These are phyloP conservation scores for Eumerus sabulonum DNA, from an alignment of 2,888 invertebrate species.

Conservation along the genomic window DNA sequence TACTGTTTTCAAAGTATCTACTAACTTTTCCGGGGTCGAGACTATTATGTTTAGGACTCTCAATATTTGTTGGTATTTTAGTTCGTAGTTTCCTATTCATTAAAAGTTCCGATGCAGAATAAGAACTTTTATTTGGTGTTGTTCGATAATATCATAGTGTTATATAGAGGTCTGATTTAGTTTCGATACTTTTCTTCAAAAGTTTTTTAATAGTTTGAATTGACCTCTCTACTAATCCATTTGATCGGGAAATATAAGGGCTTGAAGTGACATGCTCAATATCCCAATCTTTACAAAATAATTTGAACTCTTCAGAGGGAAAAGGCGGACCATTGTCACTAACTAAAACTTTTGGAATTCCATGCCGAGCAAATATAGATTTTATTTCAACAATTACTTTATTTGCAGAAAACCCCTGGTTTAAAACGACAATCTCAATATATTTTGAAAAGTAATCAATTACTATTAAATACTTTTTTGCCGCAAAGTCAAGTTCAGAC, in stretches of 20 bases:
- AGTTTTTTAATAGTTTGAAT: conserved; percentile 49
- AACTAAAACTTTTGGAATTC: conserved; percentile 35
- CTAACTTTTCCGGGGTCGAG: too few species aligned
- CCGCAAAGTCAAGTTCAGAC: neutral
- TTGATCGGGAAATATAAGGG: conserved; percentile 57
- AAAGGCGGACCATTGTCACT: conserved; percentile 52
- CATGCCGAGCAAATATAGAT: conserved; percentile 23
- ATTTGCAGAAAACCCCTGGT: conserved; percentile 3
- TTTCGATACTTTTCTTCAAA: conserved; percentile 23
- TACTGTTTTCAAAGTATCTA: conserved; percentile 5
- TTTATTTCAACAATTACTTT: neutral
- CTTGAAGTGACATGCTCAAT: conserved; percentile 54
- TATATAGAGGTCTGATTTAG: conserved; percentile 19
- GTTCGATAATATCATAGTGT: conserved; percentile 25
- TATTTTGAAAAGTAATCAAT: conserved; percentile 33
- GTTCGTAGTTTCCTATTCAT: conserved; percentile 48
- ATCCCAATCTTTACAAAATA: conserved; percentile 43
- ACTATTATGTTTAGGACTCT: neutral
- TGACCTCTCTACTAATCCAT: conserved; percentile 56
- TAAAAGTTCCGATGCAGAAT: conserved; percentile 45
- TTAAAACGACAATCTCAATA: conserved; percentile 6
- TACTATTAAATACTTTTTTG: conserved; percentile 19
- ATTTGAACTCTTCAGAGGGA: conserved; percentile 16
- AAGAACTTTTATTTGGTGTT: conserved; percentile 15
- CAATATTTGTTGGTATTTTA: neutral